Base-by-base conservation (phyloP, 2,113 vertebrate genomes). In the Dasyornis broadbenti region DNA sequence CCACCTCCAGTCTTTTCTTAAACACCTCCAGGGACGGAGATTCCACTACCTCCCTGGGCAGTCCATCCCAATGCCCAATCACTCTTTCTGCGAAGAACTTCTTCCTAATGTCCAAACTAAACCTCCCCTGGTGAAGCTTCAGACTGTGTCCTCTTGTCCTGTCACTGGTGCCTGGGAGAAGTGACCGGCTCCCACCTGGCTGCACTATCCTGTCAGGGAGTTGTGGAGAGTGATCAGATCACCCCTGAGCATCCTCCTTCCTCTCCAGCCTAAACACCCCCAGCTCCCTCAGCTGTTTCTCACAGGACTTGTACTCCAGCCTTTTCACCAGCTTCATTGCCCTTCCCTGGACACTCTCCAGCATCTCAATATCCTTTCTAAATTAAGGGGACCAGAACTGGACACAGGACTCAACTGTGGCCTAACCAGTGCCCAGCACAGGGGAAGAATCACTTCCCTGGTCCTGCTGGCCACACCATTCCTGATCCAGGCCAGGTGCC, bases 151-250 rank as follows among this genome's bases (percentile, higher is more conserved):
- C 44, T 75, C 31, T 50, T 66, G 52, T 26, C 35, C 33, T 37
- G 33, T 59, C 42, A 27, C 52, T 76, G 44, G 21, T 76, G 37
- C 26, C 17, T 37, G 14, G 45, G 53, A 59, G 53, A 68, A 52
- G 21, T 18, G 63, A 15, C 17, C 0, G 0, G 42, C 27, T 17
- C 27, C 27, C 33, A 37, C 17, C 26, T 42, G 44, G 26, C 44
- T 22, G 31, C 44, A 42, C 26, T 4, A 13, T 76, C 33, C 21
- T 59, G 31, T 68, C 37, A 52, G 44, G 26, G 31, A 22, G 57
- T 50, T 35, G 44, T 35, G 26, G 31, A 20, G 42, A 66, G 31
- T 21, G 21, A 76, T 59, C 17, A 37, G 9, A 39, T 68, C 44
- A 35, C 14, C 26, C 52, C 44, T 12, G 17, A 44, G 37, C 52